Percentiles rank a stretch among this genome's conserved stretches.
Evolutionary conservation across 2,113 vertebrate species (phyloP).

Genomic region (Pitta sordida): DNA sequence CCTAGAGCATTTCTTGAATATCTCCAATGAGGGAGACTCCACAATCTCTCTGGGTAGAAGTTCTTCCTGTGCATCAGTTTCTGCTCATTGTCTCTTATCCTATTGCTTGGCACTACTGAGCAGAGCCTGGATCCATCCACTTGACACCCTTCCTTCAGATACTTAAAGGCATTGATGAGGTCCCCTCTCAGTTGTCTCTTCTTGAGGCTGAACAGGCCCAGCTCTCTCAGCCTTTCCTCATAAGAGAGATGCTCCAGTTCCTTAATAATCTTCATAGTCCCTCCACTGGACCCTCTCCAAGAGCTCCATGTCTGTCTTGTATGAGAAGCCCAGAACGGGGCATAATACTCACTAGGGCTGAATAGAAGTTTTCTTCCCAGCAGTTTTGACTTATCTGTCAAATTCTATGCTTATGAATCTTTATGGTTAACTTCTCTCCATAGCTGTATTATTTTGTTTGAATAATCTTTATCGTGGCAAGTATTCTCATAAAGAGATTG

Average conservation of each 20-base stretch:
- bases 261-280: not conserved
- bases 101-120: not conserved
- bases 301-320: not conserved
- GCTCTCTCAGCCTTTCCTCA: not conserved
- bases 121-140: not conserved
- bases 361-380: not conserved
- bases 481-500: not conserved
- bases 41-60: not conserved
- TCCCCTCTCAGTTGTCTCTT: not conserved
- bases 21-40: not conserved
- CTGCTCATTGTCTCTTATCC: not conserved
- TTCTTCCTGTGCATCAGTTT: not conserved
- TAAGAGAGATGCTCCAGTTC: not conserved
- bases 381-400: not conserved
- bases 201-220: not conserved
- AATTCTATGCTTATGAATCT: not conserved
- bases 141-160: not conserved
- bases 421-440: not conserved
- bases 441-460: not conserved
- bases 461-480: not conserved
- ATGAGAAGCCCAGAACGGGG: not conserved
- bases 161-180: not conserved
- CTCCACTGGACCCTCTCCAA: not conserved
- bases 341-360: not conserved
- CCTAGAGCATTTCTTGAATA: not conserved